These are phyloP conservation scores for Gallirallus australis DNA, from an alignment of 2,797 vertebrate species.

Conservation along the genomic window DNA sequence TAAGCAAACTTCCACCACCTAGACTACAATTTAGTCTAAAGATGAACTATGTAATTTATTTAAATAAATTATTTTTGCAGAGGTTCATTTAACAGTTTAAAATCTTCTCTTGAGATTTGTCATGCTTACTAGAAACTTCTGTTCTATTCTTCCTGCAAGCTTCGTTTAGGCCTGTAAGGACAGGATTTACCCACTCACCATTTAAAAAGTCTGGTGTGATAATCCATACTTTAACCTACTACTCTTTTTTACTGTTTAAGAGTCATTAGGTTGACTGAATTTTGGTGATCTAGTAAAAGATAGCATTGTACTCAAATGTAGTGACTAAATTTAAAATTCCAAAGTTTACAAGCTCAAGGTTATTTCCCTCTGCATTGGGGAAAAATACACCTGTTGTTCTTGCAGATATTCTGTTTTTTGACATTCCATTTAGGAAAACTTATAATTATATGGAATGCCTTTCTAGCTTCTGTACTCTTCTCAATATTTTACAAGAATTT, in stretches of 20 bases:
- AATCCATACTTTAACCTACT: neutral
- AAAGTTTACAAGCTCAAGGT: neutral
- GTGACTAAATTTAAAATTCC: neutral
- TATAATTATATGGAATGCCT: neutral
- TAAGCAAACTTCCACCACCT: neutral
- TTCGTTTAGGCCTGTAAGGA: neutral
- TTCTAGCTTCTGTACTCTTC: neutral
- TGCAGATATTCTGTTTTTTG: constrained; percentile 6
- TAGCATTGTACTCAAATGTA: neutral
- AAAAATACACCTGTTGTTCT: neutral
- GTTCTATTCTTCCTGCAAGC: neutral
- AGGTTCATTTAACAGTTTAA: neutral
- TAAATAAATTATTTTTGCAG: neutral
- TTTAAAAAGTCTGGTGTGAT: neutral
- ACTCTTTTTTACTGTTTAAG: neutral
- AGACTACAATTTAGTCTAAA: neutral
- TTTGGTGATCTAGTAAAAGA: neutral
- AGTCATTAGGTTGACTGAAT: neutral
- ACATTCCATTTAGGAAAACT: neutral
- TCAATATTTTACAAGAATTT: constrained; percentile 5
- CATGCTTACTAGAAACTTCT: neutral
- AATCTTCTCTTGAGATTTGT: neutral
- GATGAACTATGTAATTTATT: neutral
- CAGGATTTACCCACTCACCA: neutral
- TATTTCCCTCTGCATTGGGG: neutral